Conservation (phyloP, 2,888 invertebrate species). For the Caenorhabditis sp. region DNA sequence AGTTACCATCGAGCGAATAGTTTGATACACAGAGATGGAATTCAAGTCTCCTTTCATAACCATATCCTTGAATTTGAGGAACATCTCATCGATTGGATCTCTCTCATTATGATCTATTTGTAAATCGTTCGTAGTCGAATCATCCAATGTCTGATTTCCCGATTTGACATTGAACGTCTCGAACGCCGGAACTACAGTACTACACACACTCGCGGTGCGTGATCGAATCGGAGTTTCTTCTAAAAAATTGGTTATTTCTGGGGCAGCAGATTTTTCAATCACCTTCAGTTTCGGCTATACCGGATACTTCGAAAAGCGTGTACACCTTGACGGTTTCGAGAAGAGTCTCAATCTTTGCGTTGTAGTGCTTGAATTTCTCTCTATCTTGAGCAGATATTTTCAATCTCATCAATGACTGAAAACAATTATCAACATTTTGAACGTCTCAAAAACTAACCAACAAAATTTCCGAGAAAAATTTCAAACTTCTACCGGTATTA, state of each 20-base stretch:
- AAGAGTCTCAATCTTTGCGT: background rate
- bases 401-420: background rate
- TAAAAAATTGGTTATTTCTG: no score
- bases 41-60: background rate
- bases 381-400: background rate
- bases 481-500: background rate
- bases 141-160: no score
- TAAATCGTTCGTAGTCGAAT: no score
- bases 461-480: background rate
- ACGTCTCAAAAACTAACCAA: background rate
- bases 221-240: no score
- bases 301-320: background rate
- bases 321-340: background rate
- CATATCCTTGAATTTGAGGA: background rate
- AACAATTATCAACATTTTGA: no score
- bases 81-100: background rate
- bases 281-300: no score
- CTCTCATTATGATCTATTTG: no score
- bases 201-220: no score
- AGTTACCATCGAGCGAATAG: background rate
- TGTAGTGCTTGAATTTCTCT: background rate
- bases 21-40: background rate
- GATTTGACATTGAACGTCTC: no score
- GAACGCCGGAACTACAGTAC: no score
- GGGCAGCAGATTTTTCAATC: no score